These are phyloP conservation scores for Barypeithes pellucidus DNA, from an alignment of 2,888 invertebrate genomes.

Conservation along the genomic window DNA sequence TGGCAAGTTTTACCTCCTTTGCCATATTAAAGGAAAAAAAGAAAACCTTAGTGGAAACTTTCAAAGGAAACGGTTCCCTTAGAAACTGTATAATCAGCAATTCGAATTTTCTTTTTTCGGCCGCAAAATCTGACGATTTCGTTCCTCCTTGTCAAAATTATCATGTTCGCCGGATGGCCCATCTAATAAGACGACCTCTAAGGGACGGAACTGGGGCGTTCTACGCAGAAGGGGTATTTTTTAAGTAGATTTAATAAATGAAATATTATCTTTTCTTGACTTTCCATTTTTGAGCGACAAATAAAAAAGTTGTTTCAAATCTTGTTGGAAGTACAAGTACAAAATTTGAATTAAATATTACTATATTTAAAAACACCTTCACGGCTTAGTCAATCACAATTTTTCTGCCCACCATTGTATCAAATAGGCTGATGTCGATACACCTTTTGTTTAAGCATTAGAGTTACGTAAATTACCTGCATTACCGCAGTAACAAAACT, in stretches of 20 bases:
- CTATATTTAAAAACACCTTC: no score
- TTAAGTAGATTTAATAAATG: background rate
- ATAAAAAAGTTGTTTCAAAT: no score
- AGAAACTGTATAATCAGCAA: slow-evolving; percentile 29
- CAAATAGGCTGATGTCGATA: no score
- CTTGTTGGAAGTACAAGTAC: no score
- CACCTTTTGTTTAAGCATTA: no score
- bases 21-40: background rate
- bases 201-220: slow-evolving; percentile 41
- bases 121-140: slow-evolving; percentile 31
- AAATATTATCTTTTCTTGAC: no score
- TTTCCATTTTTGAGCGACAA: no score
- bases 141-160: slow-evolving; percentile 49
- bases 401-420: no score
- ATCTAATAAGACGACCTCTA: slow-evolving; percentile 50
- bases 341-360: no score
- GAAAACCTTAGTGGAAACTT: background rate
- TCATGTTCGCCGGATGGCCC: slow-evolving; percentile 46
- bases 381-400: no score
- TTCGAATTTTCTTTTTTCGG: slow-evolving; percentile 26
- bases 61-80: slow-evolving; percentile 13
- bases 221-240: background rate
- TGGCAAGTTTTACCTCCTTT: background rate
- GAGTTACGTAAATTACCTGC: no score
- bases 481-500: no score